Evolutionary conservation across 2,797 vertebrate genomes (phyloP).

Genomic region (Discoglossus pictus): DNA sequence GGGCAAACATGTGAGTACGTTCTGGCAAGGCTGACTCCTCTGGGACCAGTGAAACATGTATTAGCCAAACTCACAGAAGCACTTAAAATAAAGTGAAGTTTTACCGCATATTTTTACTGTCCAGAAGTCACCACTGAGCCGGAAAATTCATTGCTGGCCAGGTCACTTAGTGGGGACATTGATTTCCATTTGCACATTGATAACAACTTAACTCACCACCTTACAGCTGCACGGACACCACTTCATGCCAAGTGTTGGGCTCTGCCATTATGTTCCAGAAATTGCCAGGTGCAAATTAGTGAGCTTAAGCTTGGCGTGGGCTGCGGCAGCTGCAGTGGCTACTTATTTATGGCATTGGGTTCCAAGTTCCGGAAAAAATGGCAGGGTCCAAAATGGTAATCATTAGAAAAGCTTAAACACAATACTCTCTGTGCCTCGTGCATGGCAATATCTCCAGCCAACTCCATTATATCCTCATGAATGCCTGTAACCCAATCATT

Average conservation of each 20-base stretch:
- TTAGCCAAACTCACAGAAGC: too few species aligned
- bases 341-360: slow-evolving; percentile 12
- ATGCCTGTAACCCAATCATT: too few species aligned
- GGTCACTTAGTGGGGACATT: neutral
- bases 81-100: neutral
- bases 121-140: slow-evolving; percentile 23
- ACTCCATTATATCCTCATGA: too few species aligned
- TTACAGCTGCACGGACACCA: slow-evolving; percentile 21
- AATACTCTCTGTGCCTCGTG: neutral
- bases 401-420: slow-evolving; percentile 1
- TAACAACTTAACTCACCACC: slow-evolving; percentile 14
- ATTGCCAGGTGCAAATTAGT: slow-evolving; percentile 36
- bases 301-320: slow-evolving; percentile 31
- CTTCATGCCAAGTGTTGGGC: slow-evolving; percentile 17
- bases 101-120: neutral
- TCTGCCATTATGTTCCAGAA: slow-evolving; percentile 16
- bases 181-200: slow-evolving; percentile 25
- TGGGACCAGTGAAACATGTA: too few species aligned
- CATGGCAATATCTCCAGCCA: neutral
- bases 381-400: slow-evolving; percentile 16
- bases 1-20: too few species aligned
- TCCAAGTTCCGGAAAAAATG: neutral
- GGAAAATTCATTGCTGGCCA: slow-evolving; percentile 21
- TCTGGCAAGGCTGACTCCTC: too few species aligned
- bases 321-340: slow-evolving; percentile 38